Conservation (phyloP, 2,797 vertebrate species). For the Pteronotus mesoamericanus region DNA sequence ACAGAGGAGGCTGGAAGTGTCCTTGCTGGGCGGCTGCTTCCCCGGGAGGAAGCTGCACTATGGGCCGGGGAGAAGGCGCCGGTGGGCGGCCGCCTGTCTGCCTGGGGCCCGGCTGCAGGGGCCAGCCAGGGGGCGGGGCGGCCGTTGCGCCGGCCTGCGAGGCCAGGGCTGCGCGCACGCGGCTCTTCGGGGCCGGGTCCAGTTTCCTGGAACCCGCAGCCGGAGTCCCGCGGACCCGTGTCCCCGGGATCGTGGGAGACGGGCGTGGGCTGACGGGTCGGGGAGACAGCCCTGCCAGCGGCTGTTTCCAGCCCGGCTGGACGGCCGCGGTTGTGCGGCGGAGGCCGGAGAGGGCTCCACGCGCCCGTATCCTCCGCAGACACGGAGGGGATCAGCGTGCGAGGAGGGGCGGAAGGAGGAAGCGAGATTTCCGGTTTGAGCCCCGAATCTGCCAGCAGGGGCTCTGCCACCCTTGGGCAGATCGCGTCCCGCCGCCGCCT, state of each 20-base stretch:
- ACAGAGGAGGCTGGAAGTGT: not conserved
- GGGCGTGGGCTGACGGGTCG: not conserved
- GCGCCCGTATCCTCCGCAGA: too few species aligned
- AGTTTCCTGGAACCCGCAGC: not conserved
- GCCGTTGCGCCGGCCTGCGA: not conserved
- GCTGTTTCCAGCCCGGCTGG: too few species aligned
- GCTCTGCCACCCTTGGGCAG: not conserved
- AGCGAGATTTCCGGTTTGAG: not conserved
- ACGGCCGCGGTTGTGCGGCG: rapidly evolving
- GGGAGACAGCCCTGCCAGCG: not conserved
- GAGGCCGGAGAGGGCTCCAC: rapidly evolving
- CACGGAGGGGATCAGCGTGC: too few species aligned
- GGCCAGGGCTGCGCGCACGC: not conserved
- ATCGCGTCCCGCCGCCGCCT: too few species aligned
- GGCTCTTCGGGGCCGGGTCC: not conserved
- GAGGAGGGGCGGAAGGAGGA: not conserved
- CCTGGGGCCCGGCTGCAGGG: too few species aligned
- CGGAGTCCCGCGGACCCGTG: rapidly evolving
- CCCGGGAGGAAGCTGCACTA: too few species aligned
- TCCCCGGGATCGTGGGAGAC: not conserved
- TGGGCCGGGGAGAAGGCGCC: not conserved
- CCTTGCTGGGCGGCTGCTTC: not conserved
- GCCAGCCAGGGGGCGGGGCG: rapidly evolving
- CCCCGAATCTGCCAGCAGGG: not conserved
- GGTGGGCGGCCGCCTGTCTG: not conserved